phyloP scores from a whole-genome alignment of 1,140 invertebrate genomes.

The Bombus ignitus region DNA sequence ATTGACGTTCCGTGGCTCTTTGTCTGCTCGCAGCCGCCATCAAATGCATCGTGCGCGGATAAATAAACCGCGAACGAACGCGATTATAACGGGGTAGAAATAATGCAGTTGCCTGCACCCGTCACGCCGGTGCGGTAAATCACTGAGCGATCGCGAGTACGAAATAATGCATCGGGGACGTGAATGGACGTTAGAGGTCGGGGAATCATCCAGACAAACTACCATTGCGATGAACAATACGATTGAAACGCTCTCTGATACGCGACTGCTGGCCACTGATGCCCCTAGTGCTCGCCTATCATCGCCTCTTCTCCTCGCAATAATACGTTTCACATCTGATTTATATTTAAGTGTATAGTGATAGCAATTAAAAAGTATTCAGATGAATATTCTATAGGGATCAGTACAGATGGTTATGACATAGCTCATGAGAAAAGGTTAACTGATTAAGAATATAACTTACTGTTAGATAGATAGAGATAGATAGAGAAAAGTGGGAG shows the following conservation, averaged over 20 bases:
- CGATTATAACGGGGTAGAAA: constrained; percentile 58
- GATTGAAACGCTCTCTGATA: background rate
- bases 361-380: background rate
- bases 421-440: background rate
- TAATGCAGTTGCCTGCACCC: constrained; percentile 51
- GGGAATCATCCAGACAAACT: background rate
- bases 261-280: too few species aligned
- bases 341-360: background rate
- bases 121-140: constrained; percentile 37
- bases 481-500: too few species aligned
- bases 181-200: constrained; percentile 32
- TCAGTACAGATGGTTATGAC: too few species aligned
- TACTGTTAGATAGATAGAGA: too few species aligned
- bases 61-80: constrained; percentile 61
- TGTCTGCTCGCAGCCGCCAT: constrained; percentile 1
- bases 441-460: too few species aligned
- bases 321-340: background rate
- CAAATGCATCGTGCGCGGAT: background rate
- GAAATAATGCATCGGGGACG: constrained; percentile 44
- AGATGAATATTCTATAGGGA: background rate
- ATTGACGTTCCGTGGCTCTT: constrained; percentile 13
- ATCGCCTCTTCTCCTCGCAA: background rate
- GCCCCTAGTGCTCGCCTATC: background rate
- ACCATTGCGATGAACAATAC: constrained; percentile 16
- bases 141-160: background rate